These are phyloP conservation scores for Ramphastos sulfuratus DNA, from an alignment of 2,113 vertebrate species.

Conservation along the genomic window DNA sequence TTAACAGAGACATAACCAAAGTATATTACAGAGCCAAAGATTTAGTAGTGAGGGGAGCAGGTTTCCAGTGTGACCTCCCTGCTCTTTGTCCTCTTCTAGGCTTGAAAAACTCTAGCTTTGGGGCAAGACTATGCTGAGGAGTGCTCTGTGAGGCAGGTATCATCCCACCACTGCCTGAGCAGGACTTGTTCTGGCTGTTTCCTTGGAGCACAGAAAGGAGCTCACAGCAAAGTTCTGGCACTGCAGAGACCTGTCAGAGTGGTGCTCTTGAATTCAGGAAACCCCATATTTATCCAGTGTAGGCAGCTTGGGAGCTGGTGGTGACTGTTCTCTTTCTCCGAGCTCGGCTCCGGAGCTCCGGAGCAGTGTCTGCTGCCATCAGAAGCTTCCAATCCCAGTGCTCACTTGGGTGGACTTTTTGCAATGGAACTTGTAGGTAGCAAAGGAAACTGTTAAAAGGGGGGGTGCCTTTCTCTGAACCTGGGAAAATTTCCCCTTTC, in stretches of 20 bases:
- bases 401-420: neutral
- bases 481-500: neutral
- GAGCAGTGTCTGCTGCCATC: neutral
- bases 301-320: neutral
- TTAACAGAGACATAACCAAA: neutral
- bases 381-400: neutral
- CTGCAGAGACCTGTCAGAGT: neutral
- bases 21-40: neutral
- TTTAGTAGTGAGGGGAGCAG: neutral
- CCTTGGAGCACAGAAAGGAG: neutral
- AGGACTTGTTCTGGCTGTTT: neutral
- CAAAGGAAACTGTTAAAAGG: neutral
- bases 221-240: neutral
- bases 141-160: neutral
- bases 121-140: neutral
- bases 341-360: neutral
- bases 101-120: neutral
- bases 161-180: rapidly evolving
- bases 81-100: neutral
- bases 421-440: neutral
- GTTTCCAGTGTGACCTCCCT: neutral
- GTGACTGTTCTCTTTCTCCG: neutral
- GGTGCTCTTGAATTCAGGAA: neutral
- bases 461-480: neutral
- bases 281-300: neutral